Percentiles rank a stretch among this genome's conserved stretches.
Evolutionary conservation across 2,888 invertebrate species (phyloP).

Genomic region (Lysandra bellargus): DNA sequence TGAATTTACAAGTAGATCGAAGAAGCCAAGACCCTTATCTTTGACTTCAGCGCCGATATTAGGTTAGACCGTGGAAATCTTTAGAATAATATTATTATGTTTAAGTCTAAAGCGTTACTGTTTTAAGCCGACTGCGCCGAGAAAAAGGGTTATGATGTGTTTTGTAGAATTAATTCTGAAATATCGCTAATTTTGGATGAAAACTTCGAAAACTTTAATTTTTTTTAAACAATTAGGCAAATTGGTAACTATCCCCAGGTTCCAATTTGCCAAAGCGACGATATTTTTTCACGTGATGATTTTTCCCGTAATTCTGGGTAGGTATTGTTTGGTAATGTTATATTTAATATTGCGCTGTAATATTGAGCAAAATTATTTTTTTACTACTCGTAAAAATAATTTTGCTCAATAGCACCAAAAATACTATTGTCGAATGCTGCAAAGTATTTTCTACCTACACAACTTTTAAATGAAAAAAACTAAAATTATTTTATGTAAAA

Average conservation of each 20-base stretch:
- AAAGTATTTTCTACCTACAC: not conserved
- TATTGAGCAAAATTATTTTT: too few species aligned
- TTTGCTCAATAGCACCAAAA: too few species aligned
- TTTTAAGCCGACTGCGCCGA: not conserved
- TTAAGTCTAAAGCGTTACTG: not conserved
- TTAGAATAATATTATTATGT: not conserved
- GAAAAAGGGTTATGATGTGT: not conserved
- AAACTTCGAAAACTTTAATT: not conserved
- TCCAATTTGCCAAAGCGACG: too few species aligned
- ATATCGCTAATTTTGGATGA: not conserved
- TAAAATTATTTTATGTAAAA: constrained; percentile 1
- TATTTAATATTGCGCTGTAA: too few species aligned
- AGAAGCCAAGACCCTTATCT: constrained; percentile 8
- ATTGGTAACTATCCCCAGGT: too few species aligned
- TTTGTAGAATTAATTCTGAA: not conserved
- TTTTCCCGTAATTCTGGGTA: too few species aligned
- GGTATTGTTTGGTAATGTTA: too few species aligned
- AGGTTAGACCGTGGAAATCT: not conserved
- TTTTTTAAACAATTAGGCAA: too few species aligned
- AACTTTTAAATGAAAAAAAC: not conserved
- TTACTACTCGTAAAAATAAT: too few species aligned
- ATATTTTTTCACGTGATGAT: too few species aligned
- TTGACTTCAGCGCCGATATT: not conserved
- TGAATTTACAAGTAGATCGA: constrained; percentile 19
- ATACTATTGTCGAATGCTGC: not conserved